Percentiles rank a stretch among this genome's conserved stretches.
Evolutionary conservation across 2,797 vertebrate species (phyloP).

Genomic region (Sebastiscus tertius): DNA sequence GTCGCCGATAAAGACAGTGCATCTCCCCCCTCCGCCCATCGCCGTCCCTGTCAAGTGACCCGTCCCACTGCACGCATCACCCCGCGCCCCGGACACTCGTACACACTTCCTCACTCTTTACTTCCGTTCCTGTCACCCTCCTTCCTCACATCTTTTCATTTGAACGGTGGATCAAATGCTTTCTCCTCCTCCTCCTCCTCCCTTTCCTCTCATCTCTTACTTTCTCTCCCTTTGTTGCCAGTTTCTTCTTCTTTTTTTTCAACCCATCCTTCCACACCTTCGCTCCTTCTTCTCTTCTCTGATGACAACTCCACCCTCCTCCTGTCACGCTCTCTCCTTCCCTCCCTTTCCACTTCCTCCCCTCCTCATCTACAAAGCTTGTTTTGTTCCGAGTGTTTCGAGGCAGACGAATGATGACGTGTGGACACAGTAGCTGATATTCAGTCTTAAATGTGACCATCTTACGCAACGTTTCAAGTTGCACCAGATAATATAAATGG

Average conservation of each 20-base stretch:
- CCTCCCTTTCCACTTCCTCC: not conserved
- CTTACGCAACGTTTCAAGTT: not conserved
- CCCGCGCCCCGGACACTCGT: not conserved
- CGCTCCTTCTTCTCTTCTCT: not conserved
- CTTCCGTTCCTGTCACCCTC: conserved; percentile 11
- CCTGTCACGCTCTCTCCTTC: not conserved
- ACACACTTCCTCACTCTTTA: not conserved
- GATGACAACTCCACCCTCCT: conserved; percentile 2
- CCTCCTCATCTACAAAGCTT: not conserved
- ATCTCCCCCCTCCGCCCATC: not conserved
- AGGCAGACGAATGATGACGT: not conserved
- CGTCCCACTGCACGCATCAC: not conserved
- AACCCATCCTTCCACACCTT: not conserved
- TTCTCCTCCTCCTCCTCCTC: not conserved
- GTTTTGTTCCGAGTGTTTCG: not conserved
- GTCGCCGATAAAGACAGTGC: conserved; percentile 45
- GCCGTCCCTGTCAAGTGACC: conserved; percentile 4
- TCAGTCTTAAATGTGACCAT: not conserved
- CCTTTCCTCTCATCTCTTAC: not conserved
- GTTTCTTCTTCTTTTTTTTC: not conserved
- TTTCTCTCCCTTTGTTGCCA: not conserved
- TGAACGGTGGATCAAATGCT: not conserved
- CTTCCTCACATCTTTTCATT: not conserved
- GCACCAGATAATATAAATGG: not conserved
- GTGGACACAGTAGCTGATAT: not conserved